Evolutionary conservation across 2,113 vertebrate genomes (phyloP), one percentile per base, ranked within the genome.

Genomic region (Candoia aspera): DNA sequence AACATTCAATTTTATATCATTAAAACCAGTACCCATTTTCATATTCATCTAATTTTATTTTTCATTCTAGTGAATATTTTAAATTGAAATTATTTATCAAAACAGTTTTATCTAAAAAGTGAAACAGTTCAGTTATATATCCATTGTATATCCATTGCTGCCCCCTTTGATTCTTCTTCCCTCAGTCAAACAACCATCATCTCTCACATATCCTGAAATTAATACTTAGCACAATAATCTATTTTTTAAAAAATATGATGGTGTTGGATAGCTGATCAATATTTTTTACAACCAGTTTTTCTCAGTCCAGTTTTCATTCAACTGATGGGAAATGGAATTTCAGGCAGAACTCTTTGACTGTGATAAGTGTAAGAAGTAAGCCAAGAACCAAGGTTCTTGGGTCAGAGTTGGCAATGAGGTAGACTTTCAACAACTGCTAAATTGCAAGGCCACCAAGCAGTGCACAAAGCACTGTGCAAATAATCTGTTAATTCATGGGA

Each of bases 31-130:
- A 23, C 42, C 57, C 58, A 49, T 6, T 26, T 37, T 92, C 87
- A 85, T 92, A 46, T 53, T 87, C 64, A 89, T 57, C 91, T 88
- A 11, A 84, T 92, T 94, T 91, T 93, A 91, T 93, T 95, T 84
- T 42, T 91, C 79, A 93, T 93, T 94, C 88, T 53, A 62, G 89
- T 49, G 29, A 26, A 33, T 42, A 89, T 84, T 93, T 49, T 89
- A 59, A 85, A 92, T 12, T 53, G 94, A 92, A 89, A 21, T 73
- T 92, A 37, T 57, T 79, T 58, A 6, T 91, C 58, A 68, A 86
- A 46, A 62, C 46, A 79, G 92, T 59, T 93, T 91, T 90, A 84
- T 29, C 89, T 92, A 90, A 84, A 58, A 95, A 86, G 6, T 79
- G 17, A 79, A 79, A 42, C 19, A 79, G 21, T 79, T 9, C 33